Percentiles rank a stretch among this genome's conserved stretches.
Conservation (phyloP, 1,140 invertebrate genomes). For the Apocrypta bakeri region DNA sequence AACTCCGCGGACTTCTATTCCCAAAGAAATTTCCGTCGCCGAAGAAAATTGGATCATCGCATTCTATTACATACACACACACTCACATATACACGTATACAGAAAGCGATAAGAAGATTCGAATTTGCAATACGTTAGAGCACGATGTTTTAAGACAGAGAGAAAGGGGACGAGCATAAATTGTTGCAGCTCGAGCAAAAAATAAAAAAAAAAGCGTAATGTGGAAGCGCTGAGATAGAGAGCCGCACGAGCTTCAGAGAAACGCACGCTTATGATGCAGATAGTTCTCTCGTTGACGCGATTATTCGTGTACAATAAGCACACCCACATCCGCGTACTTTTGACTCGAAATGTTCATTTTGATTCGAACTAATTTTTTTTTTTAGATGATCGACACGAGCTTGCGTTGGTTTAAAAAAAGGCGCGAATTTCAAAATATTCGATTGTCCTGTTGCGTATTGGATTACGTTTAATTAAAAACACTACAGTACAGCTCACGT, state of each 20-base stretch:
- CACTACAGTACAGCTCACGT: too few species aligned
- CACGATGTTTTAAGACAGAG: neutral
- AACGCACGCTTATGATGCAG: neutral
- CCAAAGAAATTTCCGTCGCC: neutral
- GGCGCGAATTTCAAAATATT: too few species aligned
- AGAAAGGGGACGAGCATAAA: neutral
- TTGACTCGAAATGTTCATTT: neutral
- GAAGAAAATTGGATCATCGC: neutral
- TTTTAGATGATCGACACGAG: too few species aligned
- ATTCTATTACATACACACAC: neutral
- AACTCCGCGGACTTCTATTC: neutral
- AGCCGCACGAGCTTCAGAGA: neutral
- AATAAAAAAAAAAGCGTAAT: neutral
- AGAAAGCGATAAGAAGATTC: too few species aligned
- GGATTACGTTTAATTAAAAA: too few species aligned
- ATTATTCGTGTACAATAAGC: neutral
- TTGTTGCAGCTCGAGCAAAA: neutral
- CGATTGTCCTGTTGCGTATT: too few species aligned
- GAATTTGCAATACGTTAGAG: neutral
- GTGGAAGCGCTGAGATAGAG: neutral
- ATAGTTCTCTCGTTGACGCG: neutral
- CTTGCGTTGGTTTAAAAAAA: too few species aligned
- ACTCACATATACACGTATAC: too few species aligned
- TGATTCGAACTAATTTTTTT: neutral
- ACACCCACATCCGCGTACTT: slow-evolving; percentile 9